phyloP scores from a whole-genome alignment of 2,113 vertebrate genomes.

The Ptilonorhynchus violaceus region DNA sequence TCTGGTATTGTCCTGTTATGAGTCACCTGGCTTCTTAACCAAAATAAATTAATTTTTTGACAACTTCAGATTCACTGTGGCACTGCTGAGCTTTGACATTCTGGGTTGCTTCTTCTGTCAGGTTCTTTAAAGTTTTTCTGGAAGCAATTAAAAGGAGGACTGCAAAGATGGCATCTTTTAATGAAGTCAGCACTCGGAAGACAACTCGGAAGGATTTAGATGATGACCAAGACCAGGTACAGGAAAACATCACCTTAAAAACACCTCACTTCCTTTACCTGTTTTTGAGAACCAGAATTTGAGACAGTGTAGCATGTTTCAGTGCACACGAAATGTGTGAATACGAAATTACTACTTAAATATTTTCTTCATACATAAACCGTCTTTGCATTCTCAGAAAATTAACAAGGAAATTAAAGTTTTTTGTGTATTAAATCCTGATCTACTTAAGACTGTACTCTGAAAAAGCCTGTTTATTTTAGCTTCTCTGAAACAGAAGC shows the following conservation, averaged over 20 bases:
- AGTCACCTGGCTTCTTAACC: background rate
- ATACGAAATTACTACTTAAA: background rate
- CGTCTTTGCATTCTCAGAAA: background rate
- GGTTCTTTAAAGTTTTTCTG: constrained; percentile 86
- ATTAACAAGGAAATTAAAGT: background rate
- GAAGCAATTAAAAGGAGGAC: constrained; percentile 85
- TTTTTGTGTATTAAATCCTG: background rate
- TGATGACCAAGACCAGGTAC: constrained; percentile 56
- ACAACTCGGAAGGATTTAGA: constrained; percentile 78
- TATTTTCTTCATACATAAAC: background rate
- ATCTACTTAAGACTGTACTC: background rate
- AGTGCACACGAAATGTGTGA: background rate
- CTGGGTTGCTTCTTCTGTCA: constrained; percentile 47
- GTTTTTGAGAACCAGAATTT: background rate
- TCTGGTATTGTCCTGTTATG: background rate
- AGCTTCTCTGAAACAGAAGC: background rate
- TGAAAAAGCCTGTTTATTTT: background rate
- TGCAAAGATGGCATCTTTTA: constrained; percentile 81
- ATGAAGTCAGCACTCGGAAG: constrained; percentile 79
- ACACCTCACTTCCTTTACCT: background rate
- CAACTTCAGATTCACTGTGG: background rate
- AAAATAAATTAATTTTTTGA: background rate
- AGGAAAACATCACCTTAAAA: background rate
- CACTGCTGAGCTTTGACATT: background rate
- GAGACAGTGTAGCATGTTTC: background rate